phyloP scores from a whole-genome alignment of 2,797 vertebrate species.

The Coccyzus lansbergi region DNA sequence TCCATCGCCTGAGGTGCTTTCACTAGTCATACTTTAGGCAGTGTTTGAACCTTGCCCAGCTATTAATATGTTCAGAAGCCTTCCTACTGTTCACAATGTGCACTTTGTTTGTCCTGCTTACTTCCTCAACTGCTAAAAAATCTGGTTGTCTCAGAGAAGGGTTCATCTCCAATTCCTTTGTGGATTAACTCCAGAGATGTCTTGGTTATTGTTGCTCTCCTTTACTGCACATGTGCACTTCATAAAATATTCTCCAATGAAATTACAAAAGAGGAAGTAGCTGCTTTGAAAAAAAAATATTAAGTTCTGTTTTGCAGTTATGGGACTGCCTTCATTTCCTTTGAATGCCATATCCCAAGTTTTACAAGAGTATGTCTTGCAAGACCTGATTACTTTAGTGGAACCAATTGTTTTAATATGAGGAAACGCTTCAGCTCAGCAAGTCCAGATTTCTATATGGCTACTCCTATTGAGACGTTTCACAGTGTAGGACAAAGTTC shows the following conservation, averaged over 20 bases:
- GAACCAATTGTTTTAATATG: slow-evolving; percentile 38
- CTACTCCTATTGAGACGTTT: not conserved
- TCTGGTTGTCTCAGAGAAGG: not conserved
- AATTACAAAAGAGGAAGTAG: slow-evolving; percentile 19
- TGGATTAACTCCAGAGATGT: not conserved
- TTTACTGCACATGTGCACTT: slow-evolving; percentile 5
- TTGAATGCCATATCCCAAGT: not conserved
- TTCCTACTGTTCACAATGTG: not conserved
- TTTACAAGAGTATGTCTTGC: slow-evolving; percentile 41
- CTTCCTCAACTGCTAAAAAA: not conserved
- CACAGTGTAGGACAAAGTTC: not conserved
- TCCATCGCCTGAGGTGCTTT: not conserved
- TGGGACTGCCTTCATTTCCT: slow-evolving; percentile 54
- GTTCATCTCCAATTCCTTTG: not conserved
- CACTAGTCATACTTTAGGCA: not conserved
- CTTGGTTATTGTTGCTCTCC: not conserved
- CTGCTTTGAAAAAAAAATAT: not conserved
- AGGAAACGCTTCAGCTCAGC: slow-evolving; percentile 25
- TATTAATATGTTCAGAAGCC: not conserved
- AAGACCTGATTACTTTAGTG: slow-evolving; percentile 38
- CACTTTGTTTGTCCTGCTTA: not conserved
- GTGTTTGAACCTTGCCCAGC: not conserved
- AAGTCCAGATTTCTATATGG: not conserved
- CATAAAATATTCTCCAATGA: slow-evolving; percentile 25
- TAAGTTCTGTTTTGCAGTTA: slow-evolving; percentile 23